Evolutionary conservation across 1,140 invertebrate species (phyloP), one percentile per base, ranked within the genome.

Genomic region (Drosophila takahashii): DNA sequence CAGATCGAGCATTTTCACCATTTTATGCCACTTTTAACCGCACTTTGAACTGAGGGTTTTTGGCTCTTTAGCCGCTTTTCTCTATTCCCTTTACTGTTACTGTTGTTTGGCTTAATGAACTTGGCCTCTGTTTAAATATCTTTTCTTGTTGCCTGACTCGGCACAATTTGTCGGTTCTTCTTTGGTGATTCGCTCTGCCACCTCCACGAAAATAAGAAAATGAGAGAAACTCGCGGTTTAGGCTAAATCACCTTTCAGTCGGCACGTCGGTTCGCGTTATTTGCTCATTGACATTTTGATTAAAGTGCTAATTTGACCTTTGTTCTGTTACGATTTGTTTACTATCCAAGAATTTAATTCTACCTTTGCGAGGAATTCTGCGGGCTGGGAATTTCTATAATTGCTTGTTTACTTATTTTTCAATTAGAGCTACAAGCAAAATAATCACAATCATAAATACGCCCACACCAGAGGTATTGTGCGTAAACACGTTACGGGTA

Each of bases 1-100:
- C 91, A 94, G 92, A 92, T 94, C 94, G 73, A 94, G 86, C 93
- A 94, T 94, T 93, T 93, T 93, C 74, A 92, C 91, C 91, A 92
- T 92, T 89, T 79, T 90, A 79, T 66, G 74, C 66, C 64, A 47
- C 51, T 51, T 64, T 64, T 42, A 58, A 52, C 58, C 48, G 66
- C 60, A 67, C 74, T 62, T 73, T 36, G 26, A 36, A 48, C 51
- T 15, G 15, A 26, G 42, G 60, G 26, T 52, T 44, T 39, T 69
- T 56, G 45, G 45, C 36, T 59, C 16, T 34, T 66, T 64, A 41
- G 34, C 56, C 29, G 47, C 52, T 37, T 70, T 26, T 58, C 64
- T 56, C 39, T 51, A 42, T 56, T 45, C 39, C 39, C 39, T 51
- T 51, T 62, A n/a, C 29, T 47, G 36, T 59, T 37, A 39, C 48